phyloP scores from a whole-genome alignment of 2,888 invertebrate genomes.

The Pterostichus niger region DNA sequence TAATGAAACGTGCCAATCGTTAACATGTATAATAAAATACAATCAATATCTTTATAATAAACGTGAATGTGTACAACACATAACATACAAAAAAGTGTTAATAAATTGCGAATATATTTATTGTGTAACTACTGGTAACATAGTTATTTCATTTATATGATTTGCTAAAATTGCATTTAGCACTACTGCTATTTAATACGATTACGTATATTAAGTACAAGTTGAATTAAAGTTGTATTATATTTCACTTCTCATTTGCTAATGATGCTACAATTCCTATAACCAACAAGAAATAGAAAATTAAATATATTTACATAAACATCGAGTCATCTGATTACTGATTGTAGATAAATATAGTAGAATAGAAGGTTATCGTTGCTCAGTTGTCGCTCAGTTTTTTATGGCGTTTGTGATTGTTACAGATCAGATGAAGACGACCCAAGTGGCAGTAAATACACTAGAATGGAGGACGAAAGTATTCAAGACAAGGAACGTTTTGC shows the following conservation, averaged over 20 bases:
- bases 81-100: too few species aligned
- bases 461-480: conserved; percentile 96
- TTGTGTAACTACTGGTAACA: too few species aligned
- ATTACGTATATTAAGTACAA: too few species aligned
- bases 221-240: too few species aligned
- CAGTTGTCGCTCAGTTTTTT: neutral
- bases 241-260: too few species aligned
- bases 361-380: neutral
- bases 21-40: conserved; percentile 18
- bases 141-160: too few species aligned
- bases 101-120: too few species aligned
- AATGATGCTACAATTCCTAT: too few species aligned
- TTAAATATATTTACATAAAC: conserved; percentile 13
- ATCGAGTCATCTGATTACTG: too few species aligned
- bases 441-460: conserved; percentile 89
- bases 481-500: conserved; percentile 99
- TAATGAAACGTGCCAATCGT: neutral
- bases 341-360: neutral
- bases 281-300: neutral
- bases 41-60: conserved; percentile 12
- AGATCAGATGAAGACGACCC: conserved; percentile 94
- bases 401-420: too few species aligned
- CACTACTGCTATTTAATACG: too few species aligned
- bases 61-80: neutral
- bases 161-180: too few species aligned